phyloP scores from a whole-genome alignment of 2,888 invertebrate species.

The Steinernema carpocapsae region DNA sequence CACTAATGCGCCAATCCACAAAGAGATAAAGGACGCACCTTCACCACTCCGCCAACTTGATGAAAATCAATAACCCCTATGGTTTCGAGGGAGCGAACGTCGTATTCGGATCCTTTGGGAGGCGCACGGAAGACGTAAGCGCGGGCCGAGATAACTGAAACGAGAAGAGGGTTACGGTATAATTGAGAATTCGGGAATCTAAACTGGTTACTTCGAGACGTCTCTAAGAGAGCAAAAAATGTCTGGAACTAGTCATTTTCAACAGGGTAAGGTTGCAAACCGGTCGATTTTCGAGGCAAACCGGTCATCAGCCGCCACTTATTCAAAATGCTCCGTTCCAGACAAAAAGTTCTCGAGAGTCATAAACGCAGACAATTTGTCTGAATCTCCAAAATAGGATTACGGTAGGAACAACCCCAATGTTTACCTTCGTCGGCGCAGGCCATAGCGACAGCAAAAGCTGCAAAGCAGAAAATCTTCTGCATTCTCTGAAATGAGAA shows the following conservation, averaged over 20 bases:
- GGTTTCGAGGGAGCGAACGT: slow-evolving; percentile 36
- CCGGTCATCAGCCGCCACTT: no score
- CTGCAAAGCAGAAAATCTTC: background rate
- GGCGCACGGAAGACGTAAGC: slow-evolving; percentile 53
- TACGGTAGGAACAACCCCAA: no score
- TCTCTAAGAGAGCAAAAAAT: no score
- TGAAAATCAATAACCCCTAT: slow-evolving; percentile 54
- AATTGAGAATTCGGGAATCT: no score
- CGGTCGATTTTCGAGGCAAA: no score
- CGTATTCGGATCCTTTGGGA: slow-evolving; percentile 37
- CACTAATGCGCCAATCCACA: background rate
- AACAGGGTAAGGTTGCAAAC: no score
- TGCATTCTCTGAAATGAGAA: background rate
- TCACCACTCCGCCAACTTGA: slow-evolving; percentile 49
- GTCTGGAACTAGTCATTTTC: no score
- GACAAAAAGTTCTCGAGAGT: no score
- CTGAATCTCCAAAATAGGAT: no score
- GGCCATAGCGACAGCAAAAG: background rate
- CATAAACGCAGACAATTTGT: no score
- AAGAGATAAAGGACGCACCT: slow-evolving; percentile 37
- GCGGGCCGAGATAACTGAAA: slow-evolving; percentile 48
- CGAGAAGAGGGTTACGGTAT: background rate
- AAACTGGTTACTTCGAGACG: no score
- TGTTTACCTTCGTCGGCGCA: background rate
- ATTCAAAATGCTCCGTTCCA: no score